Evolutionary conservation across 2,113 vertebrate genomes (phyloP).

Genomic region (Psittacus erithacus): DNA sequence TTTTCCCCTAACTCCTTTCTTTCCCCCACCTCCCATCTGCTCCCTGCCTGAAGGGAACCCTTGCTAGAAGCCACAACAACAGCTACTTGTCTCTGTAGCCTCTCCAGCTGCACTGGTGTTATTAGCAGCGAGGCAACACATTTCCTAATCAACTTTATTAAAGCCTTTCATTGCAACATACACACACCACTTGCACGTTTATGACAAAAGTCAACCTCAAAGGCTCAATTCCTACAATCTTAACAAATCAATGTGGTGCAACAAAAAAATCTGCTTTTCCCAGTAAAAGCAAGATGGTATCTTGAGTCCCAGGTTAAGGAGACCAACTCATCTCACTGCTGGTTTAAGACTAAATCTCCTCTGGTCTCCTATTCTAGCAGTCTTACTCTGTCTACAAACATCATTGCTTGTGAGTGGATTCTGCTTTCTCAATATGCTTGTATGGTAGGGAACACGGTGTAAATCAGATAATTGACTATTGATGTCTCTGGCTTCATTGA

Average conservation of each 20-base stretch:
- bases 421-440: not conserved
- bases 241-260: not conserved
- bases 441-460: not conserved
- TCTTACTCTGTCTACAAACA: not conserved
- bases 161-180: not conserved
- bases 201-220: not conserved
- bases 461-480: not conserved
- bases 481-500: not conserved
- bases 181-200: not conserved
- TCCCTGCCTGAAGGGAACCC: not conserved
- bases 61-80: not conserved
- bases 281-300: not conserved
- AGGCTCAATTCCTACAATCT: not conserved
- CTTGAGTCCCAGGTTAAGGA: not conserved
- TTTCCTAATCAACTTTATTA: not conserved
- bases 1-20: not conserved
- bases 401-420: not conserved
- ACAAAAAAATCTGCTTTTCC: not conserved
- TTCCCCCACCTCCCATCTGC: not conserved
- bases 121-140: not conserved
- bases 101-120: not conserved
- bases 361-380: not conserved
- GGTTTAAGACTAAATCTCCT: not conserved
- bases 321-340: not conserved
- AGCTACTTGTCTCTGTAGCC: not conserved